Evolutionary conservation across 2,888 invertebrate species (phyloP), one percentile per base, ranked within the genome.

Genomic region (Cetonia aurata): DNA sequence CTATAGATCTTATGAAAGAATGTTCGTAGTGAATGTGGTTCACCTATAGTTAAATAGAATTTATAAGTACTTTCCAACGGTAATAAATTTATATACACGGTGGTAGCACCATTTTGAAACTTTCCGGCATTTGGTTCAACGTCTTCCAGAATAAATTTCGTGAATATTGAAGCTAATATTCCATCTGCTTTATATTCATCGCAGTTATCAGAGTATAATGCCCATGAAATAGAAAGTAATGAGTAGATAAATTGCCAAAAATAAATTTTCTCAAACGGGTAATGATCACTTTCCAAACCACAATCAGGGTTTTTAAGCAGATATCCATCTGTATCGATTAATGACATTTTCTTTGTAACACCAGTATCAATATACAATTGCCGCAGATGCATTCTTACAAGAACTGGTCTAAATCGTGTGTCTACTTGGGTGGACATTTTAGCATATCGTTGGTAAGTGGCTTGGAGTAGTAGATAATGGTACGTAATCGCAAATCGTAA

Each of bases 201-300:
- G 41, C 77, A 81, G 76, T 84, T 56, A 17, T 71, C 84, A 1
- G 85, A 82, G 75, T 87, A 88, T 17, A 88, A 75, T 74, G 82
- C 83, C 79, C 84, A 86, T 1, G 88, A 85, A 31, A 88, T 83
- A 46, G 87, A 84, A 71, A 90, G 82, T 10, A 90, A 75, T 42
- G 87, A 86, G 71, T 89, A 88, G 42, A 89, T 69, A 80, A 89
- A 89, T 79, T 90, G 90, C 88, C 89, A 90, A 77, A 88, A 88
- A 79, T 88, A 88, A 76, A 90, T 86, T 75, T 85, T 86, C 76
- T 89, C 89, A 77, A 89, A 90, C 0, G 90, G 90, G 76, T 86
- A 77, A 75, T 89, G 87, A 0, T 84, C 79, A 3, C 80, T 80
- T 69, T 82, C 84, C 1, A 87, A 79, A 1, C 87, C 81, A 84